A percentile compares a stretch with the other conserved stretches of the same genome.
These are phyloP conservation scores for Balearica regulorum DNA, from an alignment of 2,797 vertebrate species.

Conservation along the genomic window DNA sequence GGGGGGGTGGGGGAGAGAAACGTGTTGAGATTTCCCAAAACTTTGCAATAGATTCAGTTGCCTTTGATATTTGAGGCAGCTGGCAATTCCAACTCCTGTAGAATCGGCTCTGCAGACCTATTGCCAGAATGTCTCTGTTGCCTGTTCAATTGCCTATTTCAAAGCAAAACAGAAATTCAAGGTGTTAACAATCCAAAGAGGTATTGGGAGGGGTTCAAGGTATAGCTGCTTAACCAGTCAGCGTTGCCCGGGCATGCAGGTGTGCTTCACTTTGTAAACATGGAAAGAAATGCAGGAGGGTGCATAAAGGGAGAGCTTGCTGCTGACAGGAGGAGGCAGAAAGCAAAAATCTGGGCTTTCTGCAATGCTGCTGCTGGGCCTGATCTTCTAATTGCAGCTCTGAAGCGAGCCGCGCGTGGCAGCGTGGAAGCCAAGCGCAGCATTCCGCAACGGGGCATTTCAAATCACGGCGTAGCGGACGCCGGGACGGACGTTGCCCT, in stretches of 20 bases:
- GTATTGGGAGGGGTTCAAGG: not conserved
- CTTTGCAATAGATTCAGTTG: not conserved
- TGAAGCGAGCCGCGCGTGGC: rapidly evolving
- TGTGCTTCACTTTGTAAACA: rapidly evolving
- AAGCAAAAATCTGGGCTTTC: not conserved
- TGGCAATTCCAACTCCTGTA: not conserved
- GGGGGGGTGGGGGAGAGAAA: not conserved
- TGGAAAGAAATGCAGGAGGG: not conserved
- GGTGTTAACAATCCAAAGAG: not conserved
- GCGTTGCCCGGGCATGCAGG: not conserved
- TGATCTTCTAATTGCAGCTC: rapidly evolving
- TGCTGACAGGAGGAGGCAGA: not conserved
- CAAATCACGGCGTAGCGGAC: rapidly evolving
- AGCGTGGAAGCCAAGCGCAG: not conserved
- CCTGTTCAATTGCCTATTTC: not conserved
- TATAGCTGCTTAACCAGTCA: not conserved
- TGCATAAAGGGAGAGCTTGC: rapidly evolving
- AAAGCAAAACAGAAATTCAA: not conserved
- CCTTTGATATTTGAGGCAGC: not conserved
- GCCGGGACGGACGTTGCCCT: not conserved
- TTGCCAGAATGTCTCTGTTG: not conserved
- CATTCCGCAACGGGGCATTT: rapidly evolving
- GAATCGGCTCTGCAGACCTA: not conserved
- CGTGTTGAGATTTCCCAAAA: not conserved
- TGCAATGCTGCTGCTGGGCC: not conserved